phyloP scores from a whole-genome alignment of 1,140 invertebrate genomes.

The Sycophila sp. region DNA sequence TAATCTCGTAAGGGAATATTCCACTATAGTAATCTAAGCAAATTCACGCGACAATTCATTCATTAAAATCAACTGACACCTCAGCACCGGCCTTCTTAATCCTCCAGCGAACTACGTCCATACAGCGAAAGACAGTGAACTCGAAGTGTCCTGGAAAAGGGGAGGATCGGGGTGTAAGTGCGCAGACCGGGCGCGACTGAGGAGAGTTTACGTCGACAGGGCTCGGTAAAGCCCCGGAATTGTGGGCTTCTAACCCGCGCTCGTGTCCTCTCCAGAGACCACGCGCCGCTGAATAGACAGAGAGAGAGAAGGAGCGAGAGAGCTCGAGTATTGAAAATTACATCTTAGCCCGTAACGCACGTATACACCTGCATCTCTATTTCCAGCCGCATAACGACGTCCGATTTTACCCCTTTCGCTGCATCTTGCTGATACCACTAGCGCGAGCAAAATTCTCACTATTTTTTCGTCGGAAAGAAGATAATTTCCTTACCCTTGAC shows the following conservation, averaged over 20 bases:
- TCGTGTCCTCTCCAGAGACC: slow-evolving; percentile 58
- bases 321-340: slow-evolving; percentile 63
- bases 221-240: slow-evolving; percentile 62
- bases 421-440: too few species aligned
- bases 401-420: background rate
- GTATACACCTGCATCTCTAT: background rate
- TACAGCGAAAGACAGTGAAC: too few species aligned
- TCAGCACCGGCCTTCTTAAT: too few species aligned
- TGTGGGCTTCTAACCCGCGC: slow-evolving; percentile 55
- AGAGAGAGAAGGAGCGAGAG: background rate
- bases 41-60: too few species aligned
- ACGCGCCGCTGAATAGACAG: background rate
- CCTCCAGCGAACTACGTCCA: too few species aligned
- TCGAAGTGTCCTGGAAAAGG: too few species aligned
- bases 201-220: slow-evolving; percentile 64
- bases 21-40: too few species aligned
- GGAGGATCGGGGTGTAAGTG: slow-evolving; percentile 55
- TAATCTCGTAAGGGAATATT: too few species aligned
- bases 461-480: too few species aligned
- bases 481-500: too few species aligned
- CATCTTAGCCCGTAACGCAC: slow-evolving; percentile 57
- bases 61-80: too few species aligned
- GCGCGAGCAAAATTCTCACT: too few species aligned
- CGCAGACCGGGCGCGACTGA: background rate
- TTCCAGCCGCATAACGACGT: background rate